These are phyloP conservation scores for Mycetomoellerius zeteki DNA, from an alignment of 1,140 invertebrate species.

Conservation along the genomic window DNA sequence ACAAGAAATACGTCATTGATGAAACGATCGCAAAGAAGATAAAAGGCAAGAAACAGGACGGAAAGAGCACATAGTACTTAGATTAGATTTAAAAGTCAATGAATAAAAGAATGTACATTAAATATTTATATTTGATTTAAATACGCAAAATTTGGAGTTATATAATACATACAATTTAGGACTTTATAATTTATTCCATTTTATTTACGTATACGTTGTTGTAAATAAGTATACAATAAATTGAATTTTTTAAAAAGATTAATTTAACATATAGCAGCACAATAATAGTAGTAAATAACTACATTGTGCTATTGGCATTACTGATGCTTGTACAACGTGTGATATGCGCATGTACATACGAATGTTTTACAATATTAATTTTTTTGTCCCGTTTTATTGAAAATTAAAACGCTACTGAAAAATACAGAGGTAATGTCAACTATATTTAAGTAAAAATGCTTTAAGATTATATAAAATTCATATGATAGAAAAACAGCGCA, in stretches of 20 bases:
- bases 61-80: too few species aligned
- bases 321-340: background rate
- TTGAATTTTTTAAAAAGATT: conserved; percentile 20
- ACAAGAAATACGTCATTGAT: too few species aligned
- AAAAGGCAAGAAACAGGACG: too few species aligned
- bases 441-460: conserved; percentile 28
- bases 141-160: too few species aligned
- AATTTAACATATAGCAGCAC: conserved; percentile 4
- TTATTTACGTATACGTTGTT: background rate
- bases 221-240: background rate
- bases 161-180: too few species aligned
- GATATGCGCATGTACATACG: background rate
- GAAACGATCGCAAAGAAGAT: too few species aligned
- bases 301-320: conserved; percentile 4
- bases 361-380: background rate
- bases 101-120: background rate
- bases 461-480: conserved; percentile 10
- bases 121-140: conserved; percentile 20
- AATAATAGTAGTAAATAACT: background rate
- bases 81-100: too few species aligned
- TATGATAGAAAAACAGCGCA: background rate
- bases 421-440: conserved; percentile 32
- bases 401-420: conserved; percentile 11
- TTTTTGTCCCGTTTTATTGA: background rate
- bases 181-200: too few species aligned